Conservation (phyloP, 2,113 vertebrate genomes). For the Gambusia affinis region DNA sequence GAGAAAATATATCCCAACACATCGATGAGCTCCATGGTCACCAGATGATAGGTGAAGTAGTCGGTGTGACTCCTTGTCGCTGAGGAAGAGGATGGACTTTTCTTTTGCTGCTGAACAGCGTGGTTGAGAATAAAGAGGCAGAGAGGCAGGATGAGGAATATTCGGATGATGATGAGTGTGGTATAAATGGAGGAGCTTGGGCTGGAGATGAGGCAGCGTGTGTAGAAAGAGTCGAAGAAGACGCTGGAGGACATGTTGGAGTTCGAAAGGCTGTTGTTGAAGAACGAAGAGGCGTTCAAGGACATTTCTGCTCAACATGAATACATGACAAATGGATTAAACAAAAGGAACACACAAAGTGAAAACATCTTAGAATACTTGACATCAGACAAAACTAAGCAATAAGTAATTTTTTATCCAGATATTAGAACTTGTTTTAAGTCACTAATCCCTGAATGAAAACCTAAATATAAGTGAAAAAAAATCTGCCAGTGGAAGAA, state of each 20-base stretch:
- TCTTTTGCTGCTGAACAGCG: neutral
- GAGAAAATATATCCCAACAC: neutral
- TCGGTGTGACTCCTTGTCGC: neutral
- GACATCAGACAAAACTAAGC: no score
- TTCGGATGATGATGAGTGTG: neutral
- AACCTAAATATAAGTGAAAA: no score
- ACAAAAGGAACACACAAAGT: no score
- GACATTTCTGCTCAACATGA: slow-evolving; percentile 1
- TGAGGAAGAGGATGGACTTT: neutral
- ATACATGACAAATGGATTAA: accelerated
- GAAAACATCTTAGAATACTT: no score
- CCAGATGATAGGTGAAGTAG: slow-evolving; percentile 12
- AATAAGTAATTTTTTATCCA: no score
- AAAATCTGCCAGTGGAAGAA: no score
- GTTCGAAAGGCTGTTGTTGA: neutral
- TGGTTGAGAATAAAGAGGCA: slow-evolving; percentile 5
- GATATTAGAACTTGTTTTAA: no score
- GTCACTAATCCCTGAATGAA: no score
- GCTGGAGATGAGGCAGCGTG: neutral
- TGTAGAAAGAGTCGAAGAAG: no score
- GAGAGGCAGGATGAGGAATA: slow-evolving; percentile 6
- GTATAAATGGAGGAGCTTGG: neutral
- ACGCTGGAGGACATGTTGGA: neutral
- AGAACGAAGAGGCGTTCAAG: neutral
- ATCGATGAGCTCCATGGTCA: slow-evolving; percentile 10